Conservation (phyloP, 2,113 vertebrate species). For the Ceratotherium simum region DNA sequence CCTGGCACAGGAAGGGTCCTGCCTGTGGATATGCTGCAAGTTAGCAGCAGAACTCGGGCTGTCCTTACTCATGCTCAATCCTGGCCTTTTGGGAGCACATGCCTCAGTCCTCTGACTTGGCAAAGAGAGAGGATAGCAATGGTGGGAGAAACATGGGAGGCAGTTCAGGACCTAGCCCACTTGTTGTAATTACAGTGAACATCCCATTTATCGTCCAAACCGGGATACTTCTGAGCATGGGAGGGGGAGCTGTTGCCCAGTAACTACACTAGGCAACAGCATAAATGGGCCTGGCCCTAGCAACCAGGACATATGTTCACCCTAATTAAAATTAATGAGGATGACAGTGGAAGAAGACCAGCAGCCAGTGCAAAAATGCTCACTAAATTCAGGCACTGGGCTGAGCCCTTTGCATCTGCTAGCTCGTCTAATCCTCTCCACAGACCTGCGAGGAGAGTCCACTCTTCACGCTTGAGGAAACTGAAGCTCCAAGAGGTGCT, state of each 20-base stretch:
- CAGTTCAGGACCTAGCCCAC: neutral
- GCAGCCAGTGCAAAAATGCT: neutral
- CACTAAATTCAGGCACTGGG: neutral
- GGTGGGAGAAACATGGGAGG: neutral
- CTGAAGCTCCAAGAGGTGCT: neutral
- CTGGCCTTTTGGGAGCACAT: neutral
- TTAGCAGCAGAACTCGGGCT: neutral
- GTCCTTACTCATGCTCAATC: neutral
- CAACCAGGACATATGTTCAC: neutral
- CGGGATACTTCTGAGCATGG: neutral
- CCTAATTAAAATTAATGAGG: neutral
- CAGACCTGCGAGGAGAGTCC: neutral
- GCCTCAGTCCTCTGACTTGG: neutral
- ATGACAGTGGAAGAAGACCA: neutral
- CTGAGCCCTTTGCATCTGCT: neutral
- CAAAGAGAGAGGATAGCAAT: neutral
- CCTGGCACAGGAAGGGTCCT: neutral
- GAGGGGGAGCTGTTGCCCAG: neutral
- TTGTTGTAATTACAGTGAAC: neutral
- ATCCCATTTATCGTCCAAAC: neutral
- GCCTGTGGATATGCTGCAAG: fast-evolving
- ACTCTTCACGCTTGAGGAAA: neutral
- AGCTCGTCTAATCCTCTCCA: neutral
- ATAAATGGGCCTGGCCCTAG: neutral
- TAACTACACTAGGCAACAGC: neutral